phyloP scores from a whole-genome alignment of 1,140 invertebrate genomes.

The Drosophila ananassae region DNA sequence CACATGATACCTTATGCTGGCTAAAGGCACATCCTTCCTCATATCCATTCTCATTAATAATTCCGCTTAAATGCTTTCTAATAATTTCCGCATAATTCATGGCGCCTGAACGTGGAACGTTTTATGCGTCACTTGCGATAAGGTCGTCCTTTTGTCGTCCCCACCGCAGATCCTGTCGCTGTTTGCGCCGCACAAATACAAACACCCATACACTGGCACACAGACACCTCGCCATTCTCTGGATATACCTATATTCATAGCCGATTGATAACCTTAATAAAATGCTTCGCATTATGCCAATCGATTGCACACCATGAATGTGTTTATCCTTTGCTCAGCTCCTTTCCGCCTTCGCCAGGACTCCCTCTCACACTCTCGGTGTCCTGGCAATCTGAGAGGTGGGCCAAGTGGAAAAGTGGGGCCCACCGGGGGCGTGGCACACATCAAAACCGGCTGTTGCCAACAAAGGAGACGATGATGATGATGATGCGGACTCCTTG shows the following conservation, averaged over 20 bases:
- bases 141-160: conserved; percentile 56
- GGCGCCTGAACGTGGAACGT: conserved; percentile 65
- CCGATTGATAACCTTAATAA: conserved; percentile 82
- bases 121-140: conserved; percentile 77
- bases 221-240: conserved; percentile 48
- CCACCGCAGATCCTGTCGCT: conserved; percentile 48
- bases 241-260: conserved; percentile 68
- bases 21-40: not conserved
- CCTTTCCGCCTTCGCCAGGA: conserved; percentile 9
- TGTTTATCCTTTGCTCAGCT: conserved; percentile 75
- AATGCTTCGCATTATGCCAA: conserved; percentile 82
- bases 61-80: conserved; percentile 81
- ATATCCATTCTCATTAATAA: conserved; percentile 69
- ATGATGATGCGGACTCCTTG: conserved; percentile 47
- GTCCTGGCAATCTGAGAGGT: conserved; percentile 13
- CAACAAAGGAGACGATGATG: conserved; percentile 46
- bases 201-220: conserved; percentile 21
- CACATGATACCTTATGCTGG: conserved; percentile 19
- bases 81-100: conserved; percentile 83
- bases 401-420: conserved; percentile 8
- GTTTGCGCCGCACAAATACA: conserved; percentile 63
- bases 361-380: conserved; percentile 3
- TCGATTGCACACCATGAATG: conserved; percentile 83
- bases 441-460: conserved; percentile 78
- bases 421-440: conserved; percentile 33